Evolutionary conservation across 1,140 invertebrate genomes (phyloP).

Genomic region (Drosophila watanabei): DNA sequence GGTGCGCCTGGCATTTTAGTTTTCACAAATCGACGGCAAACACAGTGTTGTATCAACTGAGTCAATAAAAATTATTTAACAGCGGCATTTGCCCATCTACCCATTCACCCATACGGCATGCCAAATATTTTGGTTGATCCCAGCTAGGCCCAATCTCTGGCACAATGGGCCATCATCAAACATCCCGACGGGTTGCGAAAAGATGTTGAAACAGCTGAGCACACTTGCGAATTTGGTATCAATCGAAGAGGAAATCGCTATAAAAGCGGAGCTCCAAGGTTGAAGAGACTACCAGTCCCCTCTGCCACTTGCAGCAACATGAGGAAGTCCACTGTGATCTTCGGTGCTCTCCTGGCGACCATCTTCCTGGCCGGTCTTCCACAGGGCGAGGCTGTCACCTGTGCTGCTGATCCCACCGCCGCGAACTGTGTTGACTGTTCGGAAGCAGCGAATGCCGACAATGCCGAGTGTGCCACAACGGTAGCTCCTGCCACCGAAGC

Average conservation of each 20-base stretch:
- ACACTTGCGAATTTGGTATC: slow-evolving; percentile 7
- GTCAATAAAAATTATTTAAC: slow-evolving; percentile 9
- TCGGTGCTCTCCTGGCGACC: slow-evolving; percentile 11
- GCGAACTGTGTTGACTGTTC: background rate
- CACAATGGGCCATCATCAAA: slow-evolving; percentile 22
- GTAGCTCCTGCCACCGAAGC: background rate
- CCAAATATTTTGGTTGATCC: slow-evolving; percentile 15
- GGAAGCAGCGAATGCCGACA: background rate
- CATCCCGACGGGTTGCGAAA: slow-evolving; percentile 4
- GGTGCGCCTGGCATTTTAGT: slow-evolving; percentile 8
- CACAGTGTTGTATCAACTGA: slow-evolving; percentile 22
- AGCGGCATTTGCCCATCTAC: slow-evolving; percentile 2
- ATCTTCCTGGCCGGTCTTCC: slow-evolving; percentile 8
- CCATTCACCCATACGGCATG: background rate
- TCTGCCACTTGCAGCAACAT: slow-evolving; percentile 2
- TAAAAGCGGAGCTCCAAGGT: background rate
- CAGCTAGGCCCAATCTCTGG: slow-evolving; percentile 1
- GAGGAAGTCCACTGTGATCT: slow-evolving; percentile 5
- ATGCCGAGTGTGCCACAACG: background rate
- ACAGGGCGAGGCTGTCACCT: background rate
- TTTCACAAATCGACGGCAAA: slow-evolving; percentile 16
- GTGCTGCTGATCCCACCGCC: background rate
- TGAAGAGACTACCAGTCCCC: slow-evolving; percentile 2
- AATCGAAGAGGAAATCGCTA: slow-evolving; percentile 2
- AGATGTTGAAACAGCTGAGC: background rate